A percentile compares a stretch with the other conserved stretches of the same genome.
Conservation (phyloP, 2,888 invertebrate species). For the Abrostola triplasia region DNA sequence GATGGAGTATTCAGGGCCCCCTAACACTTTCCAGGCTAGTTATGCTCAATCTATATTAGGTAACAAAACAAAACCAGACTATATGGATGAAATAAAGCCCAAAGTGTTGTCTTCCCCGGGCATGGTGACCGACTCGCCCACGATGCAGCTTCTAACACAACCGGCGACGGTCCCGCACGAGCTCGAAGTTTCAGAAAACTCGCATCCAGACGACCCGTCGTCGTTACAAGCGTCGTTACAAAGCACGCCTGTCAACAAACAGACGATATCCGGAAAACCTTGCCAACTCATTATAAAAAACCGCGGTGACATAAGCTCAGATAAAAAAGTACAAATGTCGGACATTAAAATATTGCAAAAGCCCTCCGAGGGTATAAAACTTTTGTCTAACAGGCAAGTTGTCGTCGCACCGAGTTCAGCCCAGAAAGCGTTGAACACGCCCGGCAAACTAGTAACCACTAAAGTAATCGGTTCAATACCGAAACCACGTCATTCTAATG, state of each 20-base stretch:
- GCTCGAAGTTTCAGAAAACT: conserved; percentile 69
- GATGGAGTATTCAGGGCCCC: conserved; percentile 77
- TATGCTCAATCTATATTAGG: conserved; percentile 83
- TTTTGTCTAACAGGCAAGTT: conserved; percentile 81
- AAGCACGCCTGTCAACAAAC: conserved; percentile 69
- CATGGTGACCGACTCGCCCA: conserved; percentile 77
- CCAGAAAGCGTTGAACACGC: conserved; percentile 75
- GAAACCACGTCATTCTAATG: conserved; percentile 66
- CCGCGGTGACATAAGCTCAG: conserved; percentile 68
- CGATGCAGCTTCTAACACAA: conserved; percentile 79
- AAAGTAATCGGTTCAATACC: conserved; percentile 81
- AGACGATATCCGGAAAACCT: conserved; percentile 71
- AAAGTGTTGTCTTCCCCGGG: conserved; percentile 74
- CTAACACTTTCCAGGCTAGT: conserved; percentile 83
- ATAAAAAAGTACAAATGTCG: conserved; percentile 79
- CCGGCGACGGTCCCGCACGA: conserved; percentile 78
- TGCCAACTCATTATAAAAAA: conserved; percentile 82
- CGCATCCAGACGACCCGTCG: conserved; percentile 74
- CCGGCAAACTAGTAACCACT: conserved; percentile 79
- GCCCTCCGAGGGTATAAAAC: conserved; percentile 77
- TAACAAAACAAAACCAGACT: conserved; percentile 75
- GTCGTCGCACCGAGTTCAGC: conserved; percentile 76
- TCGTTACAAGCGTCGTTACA: conserved; percentile 67
- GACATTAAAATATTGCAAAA: conserved; percentile 83
- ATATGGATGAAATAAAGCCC: conserved; percentile 74